Evolutionary conservation across 2,797 vertebrate species (phyloP), one percentile per base, ranked within the genome.

Genomic region (Sebastes diaconus): DNA sequence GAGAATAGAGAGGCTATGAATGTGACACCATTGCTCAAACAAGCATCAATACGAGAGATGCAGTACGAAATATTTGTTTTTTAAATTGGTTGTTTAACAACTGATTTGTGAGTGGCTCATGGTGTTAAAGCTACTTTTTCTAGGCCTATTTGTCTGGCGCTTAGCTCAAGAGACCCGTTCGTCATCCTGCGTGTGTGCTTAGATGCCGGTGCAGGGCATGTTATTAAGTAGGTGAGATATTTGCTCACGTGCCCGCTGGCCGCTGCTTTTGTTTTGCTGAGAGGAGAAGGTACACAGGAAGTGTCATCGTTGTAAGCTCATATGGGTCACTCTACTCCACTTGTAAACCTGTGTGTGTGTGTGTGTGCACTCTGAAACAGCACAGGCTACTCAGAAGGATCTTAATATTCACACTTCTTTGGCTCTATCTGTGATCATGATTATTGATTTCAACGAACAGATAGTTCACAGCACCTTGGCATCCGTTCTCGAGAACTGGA

Each of bases 141-240:
- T 54, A 54, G 46, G 46, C 52, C 52, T 50, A 6, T 63, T 75
- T 71, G 42, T 67, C 25, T 60, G n/a, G 34, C 36, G 8, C 29
- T 30, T 14, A 60, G 20, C 42, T 14, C 57, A 73, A 36, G 55
- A 61, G 34, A 66, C 24, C 27, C 5, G 13, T 64, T 77, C 3
- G 29, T 84, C 52, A 50, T 58, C 54, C 3, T n/a, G n/a, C 20
- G 25, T 80, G 69, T 69, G 68, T 79, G 68, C 63, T 74, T 65
- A 59, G 24, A 24, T 79, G 64, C 42, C 12, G n/a, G 54, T 59
- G 52, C 42, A 52, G 68, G 55, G 24, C 66, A 8, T 67, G 70
- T 88, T 84, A 71, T 67, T 81, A 87, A 90, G 87, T 68, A 82
- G 72, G 67, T 85, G 75, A 77, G 66, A 78, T 86, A 76, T 92